Base-by-base conservation (phyloP, 2,797 vertebrate species). In the Odontamblyopus rebecca region DNA sequence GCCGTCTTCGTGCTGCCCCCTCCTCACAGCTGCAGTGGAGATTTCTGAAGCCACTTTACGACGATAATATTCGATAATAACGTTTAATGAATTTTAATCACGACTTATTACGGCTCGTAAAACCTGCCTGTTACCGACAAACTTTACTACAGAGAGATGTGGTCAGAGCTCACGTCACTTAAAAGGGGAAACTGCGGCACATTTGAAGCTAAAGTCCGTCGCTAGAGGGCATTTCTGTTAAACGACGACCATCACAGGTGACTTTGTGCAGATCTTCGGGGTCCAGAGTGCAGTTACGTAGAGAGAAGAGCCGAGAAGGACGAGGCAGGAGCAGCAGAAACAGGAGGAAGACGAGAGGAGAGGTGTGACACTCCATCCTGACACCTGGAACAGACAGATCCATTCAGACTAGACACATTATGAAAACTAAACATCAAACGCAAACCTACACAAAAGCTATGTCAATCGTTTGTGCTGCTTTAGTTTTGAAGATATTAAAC, bases 101-200 rank as follows among this genome's bases (percentile, higher is more conserved):
- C 12, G 82, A 86, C 86, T 88, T 88, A 86, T 87, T 89, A 86
- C 86, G 80, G 86, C 82, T 83, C 84, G 83, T 91, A 87, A 90
- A 88, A 77, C 66, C 72, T 51, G 73, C 57, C 78, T 73, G 85
- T 85, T 88, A 85, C 84, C 71, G 81, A 82, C 82, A 86, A 61
- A 26, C 80, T 83, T 82, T 81, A 84, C 83, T 85, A 78, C 87
- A 84, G 75, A 0, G 8, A 1, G n/a, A 68, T 75, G 82, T n/a
- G 63, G 72, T 59, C 83, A 77, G 85, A 83, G 82, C 30, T 32
- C 30, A 32, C 0, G 85, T 84, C 84, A 74, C 87, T 23, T 23
- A 23, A 23, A 23, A 23, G 23, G 23, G 23, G 23, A 23, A 23
- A 23, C 23, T 23, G 23, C 23, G 23, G 23, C 23, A 23, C 23